phyloP scores from a whole-genome alignment of 2,888 invertebrate species.

The Drosophila neoperkinsi region DNA sequence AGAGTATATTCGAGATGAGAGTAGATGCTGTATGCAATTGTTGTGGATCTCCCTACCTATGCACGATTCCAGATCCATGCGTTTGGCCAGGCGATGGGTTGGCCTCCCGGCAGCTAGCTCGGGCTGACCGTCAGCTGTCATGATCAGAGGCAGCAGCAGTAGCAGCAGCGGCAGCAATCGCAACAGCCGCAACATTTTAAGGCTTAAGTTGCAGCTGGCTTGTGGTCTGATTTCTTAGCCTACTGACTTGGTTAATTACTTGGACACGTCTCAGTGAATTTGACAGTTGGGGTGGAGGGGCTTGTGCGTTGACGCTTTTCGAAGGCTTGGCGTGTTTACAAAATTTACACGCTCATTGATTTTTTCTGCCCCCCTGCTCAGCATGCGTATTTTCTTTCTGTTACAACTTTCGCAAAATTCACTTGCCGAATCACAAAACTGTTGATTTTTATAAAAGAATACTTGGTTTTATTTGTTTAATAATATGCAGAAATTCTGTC shows the following conservation, averaged over 20 bases:
- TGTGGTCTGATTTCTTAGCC: constrained; percentile 42
- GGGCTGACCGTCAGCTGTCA: constrained; percentile 57
- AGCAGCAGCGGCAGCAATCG: constrained; percentile 28
- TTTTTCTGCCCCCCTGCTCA: constrained; percentile 36
- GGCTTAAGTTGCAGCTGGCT: constrained; percentile 20
- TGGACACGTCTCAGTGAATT: constrained; percentile 57
- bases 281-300: background rate
- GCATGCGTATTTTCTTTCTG: constrained; percentile 21
- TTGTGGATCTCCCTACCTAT: constrained; percentile 71
- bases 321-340: constrained; percentile 78
- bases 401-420: background rate
- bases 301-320: constrained; percentile 14
- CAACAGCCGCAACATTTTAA: constrained; percentile 38
- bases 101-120: constrained; percentile 42
- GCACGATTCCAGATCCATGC: constrained; percentile 84
- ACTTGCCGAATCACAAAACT: constrained; percentile 4
- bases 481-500: constrained; percentile 2
- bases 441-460: background rate
- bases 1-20: background rate
- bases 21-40: background rate
- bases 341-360: constrained; percentile 76
- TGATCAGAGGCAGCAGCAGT: constrained; percentile 38
- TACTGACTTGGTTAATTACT: constrained; percentile 31
- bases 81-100: constrained; percentile 80
- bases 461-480: background rate